Evolutionary conservation across 30 jellyfish, hydroid and myxozoan genomes (phyloP).

Genomic region (Clytia hemisphaerica): DNA sequence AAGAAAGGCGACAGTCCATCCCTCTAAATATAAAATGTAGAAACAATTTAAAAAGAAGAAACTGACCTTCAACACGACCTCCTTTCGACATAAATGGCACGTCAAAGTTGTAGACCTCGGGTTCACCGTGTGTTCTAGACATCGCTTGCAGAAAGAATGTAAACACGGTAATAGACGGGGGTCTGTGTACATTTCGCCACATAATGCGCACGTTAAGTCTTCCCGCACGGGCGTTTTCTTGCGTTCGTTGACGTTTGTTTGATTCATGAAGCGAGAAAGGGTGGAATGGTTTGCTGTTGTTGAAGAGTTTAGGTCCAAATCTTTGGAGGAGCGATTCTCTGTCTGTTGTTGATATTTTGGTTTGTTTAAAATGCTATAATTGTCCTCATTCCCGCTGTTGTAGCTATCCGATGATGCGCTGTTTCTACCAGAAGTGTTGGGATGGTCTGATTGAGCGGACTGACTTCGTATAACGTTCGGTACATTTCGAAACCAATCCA

Average conservation of each 20-base stretch:
- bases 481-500: conserved; percentile 37
- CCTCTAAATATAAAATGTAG: no score
- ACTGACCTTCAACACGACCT: conserved; percentile 67
- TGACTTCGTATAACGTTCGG: conserved; percentile 29
- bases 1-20: no score
- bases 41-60: no score
- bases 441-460: background rate
- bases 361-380: no score
- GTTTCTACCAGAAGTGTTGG: background rate
- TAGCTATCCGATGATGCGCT: background rate
- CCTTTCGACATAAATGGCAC: conserved; percentile 94
- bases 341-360: no score
- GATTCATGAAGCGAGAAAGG: no score
- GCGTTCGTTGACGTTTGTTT: no score
- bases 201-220: conserved; percentile 71
- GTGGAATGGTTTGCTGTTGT: background rate
- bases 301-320: background rate
- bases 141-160: conserved; percentile 92
- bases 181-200: conserved; percentile 91
- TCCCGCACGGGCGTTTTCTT: no score
- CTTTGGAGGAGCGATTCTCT: background rate
- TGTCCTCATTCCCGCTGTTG: background rate
- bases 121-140: conserved; percentile 89
- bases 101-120: conserved; percentile 91
- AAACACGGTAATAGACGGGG: conserved; percentile 94